Conservation (phyloP, 2,888 invertebrate species). For the Calliphora vomitoria region DNA sequence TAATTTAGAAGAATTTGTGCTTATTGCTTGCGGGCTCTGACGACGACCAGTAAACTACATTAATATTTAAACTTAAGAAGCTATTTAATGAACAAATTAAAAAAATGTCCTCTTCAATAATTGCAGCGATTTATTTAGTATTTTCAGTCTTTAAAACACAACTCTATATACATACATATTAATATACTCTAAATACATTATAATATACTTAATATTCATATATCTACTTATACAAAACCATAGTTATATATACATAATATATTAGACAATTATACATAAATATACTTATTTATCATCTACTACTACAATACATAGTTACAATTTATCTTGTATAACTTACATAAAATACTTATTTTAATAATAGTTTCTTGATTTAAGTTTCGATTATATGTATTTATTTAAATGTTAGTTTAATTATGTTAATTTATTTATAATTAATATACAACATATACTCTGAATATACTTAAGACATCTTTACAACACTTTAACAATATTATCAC, state of each 20-base stretch:
- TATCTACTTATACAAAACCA: no score
- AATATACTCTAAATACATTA: background rate
- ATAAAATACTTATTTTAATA: background rate
- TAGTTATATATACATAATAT: background rate
- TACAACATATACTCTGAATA: slow-evolving; percentile 48
- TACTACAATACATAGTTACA: no score
- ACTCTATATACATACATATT: background rate
- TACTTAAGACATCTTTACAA: background rate
- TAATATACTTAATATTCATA: no score
- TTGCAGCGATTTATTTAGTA: no score
- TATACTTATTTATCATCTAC: slow-evolving; percentile 7
- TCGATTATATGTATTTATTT: background rate
- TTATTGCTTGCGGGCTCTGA: no score
- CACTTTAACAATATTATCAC: slow-evolving; percentile 53
- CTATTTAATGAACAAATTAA: no score
- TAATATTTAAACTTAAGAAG: no score
- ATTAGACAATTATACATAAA: background rate
- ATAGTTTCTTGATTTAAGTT: slow-evolving; percentile 6
- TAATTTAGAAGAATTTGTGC: no score
- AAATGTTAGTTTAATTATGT: background rate
- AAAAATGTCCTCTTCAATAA: no score
- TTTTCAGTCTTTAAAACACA: background rate
- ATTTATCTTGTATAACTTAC: background rate
- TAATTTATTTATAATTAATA: slow-evolving; percentile 17
- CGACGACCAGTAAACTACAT: no score